Conservation (phyloP, 2,113 vertebrate genomes). For the Bos taurus region DNA sequence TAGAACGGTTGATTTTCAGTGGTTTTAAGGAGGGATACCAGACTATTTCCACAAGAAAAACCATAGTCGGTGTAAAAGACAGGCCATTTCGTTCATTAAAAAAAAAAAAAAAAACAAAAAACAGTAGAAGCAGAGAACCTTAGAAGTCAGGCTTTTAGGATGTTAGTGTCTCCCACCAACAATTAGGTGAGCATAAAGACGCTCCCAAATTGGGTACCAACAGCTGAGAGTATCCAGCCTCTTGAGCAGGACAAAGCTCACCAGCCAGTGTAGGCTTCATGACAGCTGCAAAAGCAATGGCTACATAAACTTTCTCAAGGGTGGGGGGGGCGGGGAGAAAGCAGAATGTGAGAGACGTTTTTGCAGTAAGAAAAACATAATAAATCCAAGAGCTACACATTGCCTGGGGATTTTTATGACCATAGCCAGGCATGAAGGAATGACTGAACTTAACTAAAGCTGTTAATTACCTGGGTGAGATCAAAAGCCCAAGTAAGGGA, state of each 20-base stretch:
- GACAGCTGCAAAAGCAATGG: conserved; percentile 59
- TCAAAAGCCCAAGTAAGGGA: conserved; percentile 84
- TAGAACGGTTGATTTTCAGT: neutral
- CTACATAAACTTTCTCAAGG: conserved; percentile 70
- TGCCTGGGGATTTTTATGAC: conserved; percentile 82
- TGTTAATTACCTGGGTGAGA: conserved; percentile 87
- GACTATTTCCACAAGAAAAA: neutral
- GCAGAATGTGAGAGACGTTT: conserved; percentile 72
- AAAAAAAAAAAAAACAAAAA: neutral
- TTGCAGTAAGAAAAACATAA: conserved; percentile 81
- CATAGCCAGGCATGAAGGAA: conserved; percentile 81
- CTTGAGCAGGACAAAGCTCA: neutral
- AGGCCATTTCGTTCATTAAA: conserved; percentile 9
- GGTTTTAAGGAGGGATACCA: neutral
- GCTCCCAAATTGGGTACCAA: neutral
- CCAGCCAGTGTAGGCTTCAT: neutral
- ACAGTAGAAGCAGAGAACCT: neutral
- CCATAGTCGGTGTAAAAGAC: neutral
- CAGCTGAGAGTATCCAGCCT: neutral
- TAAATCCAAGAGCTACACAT: conserved; percentile 82
- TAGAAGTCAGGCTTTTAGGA: neutral
- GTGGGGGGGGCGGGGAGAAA: neutral
- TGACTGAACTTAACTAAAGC: conserved; percentile 85
- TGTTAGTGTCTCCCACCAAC: neutral
- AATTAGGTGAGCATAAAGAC: neutral